phyloP scores from a whole-genome alignment of 1,140 invertebrate species.

The Drosophila novamexicana region DNA sequence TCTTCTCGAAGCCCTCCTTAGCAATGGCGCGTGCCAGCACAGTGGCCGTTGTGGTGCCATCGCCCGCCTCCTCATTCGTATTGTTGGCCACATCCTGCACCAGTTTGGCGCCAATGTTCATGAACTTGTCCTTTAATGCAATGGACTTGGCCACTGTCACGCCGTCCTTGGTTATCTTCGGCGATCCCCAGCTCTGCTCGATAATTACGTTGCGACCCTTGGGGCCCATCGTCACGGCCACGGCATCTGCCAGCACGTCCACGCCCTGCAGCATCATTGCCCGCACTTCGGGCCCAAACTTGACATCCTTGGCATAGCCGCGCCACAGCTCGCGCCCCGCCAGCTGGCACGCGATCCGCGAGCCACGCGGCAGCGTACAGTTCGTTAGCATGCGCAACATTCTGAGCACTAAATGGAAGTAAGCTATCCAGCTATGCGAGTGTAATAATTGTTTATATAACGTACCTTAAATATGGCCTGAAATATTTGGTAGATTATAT shows the following conservation, averaged over 20 bases:
- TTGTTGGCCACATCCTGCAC: slow-evolving; percentile 99
- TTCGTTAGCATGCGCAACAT: slow-evolving; percentile 57
- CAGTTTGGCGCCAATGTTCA: slow-evolving; percentile 99
- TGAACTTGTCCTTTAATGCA: slow-evolving; percentile 99
- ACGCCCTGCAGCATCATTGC: slow-evolving; percentile 99
- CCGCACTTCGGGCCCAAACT: slow-evolving; percentile 98
- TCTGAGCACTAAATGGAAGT: background rate
- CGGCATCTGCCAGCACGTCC: slow-evolving; percentile 98
- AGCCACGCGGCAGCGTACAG: slow-evolving; percentile 2
- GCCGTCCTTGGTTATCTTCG: slow-evolving; percentile 99
- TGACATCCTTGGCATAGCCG: slow-evolving; percentile 94
- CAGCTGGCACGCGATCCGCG: slow-evolving; percentile 19
- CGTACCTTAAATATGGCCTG: slow-evolving; percentile 12
- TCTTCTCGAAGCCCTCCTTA: slow-evolving; percentile 99
- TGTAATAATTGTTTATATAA: background rate
- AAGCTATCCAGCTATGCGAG: too few species aligned
- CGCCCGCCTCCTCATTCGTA: slow-evolving; percentile 99
- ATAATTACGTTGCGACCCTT: slow-evolving; percentile 99
- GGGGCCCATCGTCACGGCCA: slow-evolving; percentile 99
- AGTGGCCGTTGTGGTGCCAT: slow-evolving; percentile 99
- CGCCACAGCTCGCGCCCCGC: slow-evolving; percentile 10
- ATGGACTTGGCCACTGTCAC: slow-evolving; percentile 99
- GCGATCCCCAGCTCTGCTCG: slow-evolving; percentile 99
- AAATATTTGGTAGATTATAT: background rate
- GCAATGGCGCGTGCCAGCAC: slow-evolving; percentile 98